These are phyloP conservation scores for Drymodes brunneopygia DNA, from an alignment of 2,113 vertebrate species.

Conservation along the genomic window DNA sequence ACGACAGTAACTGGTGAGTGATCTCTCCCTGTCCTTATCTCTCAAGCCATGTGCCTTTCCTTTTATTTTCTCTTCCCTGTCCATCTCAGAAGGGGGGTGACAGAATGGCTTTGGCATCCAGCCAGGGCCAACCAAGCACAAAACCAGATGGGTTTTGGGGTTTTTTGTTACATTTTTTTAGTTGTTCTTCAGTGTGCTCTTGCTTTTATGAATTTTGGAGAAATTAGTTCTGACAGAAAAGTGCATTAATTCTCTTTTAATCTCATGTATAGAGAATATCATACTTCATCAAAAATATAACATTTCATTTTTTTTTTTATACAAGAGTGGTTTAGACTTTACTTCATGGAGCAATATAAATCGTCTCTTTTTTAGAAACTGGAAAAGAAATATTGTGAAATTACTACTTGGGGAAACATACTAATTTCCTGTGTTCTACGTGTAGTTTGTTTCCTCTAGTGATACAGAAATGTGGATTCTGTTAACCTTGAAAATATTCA, in stretches of 20 bases:
- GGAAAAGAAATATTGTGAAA: conserved; percentile 9
- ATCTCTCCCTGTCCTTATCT: neutral
- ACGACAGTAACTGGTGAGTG: neutral
- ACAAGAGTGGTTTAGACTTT: neutral
- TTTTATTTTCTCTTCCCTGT: neutral
- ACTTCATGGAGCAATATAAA: conserved; percentile 11
- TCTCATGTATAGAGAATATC: neutral
- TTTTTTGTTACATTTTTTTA: neutral
- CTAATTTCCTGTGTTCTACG: neutral
- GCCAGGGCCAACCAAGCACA: neutral
- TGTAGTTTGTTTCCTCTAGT: neutral
- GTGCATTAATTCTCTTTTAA: neutral
- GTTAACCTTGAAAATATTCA: conserved; percentile 15
- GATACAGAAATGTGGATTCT: neutral
- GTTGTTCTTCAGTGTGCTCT: neutral
- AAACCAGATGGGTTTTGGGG: neutral
- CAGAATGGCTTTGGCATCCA: neutral
- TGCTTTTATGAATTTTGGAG: neutral
- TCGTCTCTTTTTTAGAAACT: neutral
- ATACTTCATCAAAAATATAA: neutral
- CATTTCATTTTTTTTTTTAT: neutral
- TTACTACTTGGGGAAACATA: conserved; percentile 17
- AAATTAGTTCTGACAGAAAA: neutral
- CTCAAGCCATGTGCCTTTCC: rapidly evolving
- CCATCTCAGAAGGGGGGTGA: neutral